These are phyloP conservation scores for Tragelaphus scriptus DNA, from an alignment of 2,113 vertebrate species.

Conservation along the genomic window DNA sequence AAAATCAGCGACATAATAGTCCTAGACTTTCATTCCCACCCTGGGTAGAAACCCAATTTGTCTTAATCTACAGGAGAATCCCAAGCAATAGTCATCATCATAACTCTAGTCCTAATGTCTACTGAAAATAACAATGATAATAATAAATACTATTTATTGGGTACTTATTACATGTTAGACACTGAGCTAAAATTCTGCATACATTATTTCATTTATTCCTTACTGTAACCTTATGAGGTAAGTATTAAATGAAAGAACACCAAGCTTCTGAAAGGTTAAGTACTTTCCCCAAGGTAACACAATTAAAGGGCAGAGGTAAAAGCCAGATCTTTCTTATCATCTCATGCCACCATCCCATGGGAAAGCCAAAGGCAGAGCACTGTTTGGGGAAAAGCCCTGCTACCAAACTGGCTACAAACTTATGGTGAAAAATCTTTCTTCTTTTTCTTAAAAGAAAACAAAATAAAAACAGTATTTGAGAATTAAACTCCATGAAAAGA, in stretches of 20 bases:
- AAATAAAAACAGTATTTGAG: background rate
- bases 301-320: background rate
- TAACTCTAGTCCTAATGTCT: background rate
- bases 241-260: background rate
- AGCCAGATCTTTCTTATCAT: background rate
- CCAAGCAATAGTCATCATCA: background rate
- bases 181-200: background rate
- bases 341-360: background rate
- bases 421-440: background rate
- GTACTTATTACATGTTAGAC: background rate
- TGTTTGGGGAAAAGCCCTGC: background rate
- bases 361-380: background rate
- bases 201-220: background rate
- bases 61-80: background rate
- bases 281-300: background rate
- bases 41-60: conserved; percentile 15
- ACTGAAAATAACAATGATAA: background rate
- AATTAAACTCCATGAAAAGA: conserved; percentile 23
- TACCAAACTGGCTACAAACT: background rate
- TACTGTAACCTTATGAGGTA: background rate
- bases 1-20: conserved; percentile 23
- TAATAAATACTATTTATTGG: background rate
- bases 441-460: background rate
- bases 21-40: background rate
- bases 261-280: background rate